Evolutionary conservation across 1,140 invertebrate genomes (phyloP), one percentile per base, ranked within the genome.

Genomic region (Aricia agestis): DNA sequence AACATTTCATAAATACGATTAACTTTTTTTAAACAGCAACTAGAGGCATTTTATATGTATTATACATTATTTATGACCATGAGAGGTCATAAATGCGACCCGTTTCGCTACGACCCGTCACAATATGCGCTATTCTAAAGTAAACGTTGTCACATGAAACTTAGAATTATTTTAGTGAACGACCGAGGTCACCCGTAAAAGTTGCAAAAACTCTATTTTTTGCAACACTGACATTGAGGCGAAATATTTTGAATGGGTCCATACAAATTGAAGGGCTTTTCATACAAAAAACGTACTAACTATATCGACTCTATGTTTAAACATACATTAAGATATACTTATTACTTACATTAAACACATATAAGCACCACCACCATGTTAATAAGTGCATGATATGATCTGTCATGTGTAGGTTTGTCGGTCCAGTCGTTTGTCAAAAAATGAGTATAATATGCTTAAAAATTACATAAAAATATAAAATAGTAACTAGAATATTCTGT

Each of bases 331-430:
- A 58, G 41, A 77, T 67, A 76, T 36, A 70, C 71, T 78, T 79
- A 81, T 78, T 36, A 70, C 71, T 78, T 79, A 81, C 78, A 74
- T 78, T 69, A 73, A 75, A 72, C 77, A 80, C 81, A 79, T 78
- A 78, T 81, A 75, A 77, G 72, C 78, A 81, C 85, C 88, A 84
- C 78, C 88, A 90, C 85, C 85, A 80, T 82, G 84, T 89, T 87
- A 89, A 82, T 84, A 78, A 87, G 85, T 85, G 68, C 77, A 74
- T 71, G 76, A 74, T 72, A 68, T 58, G n/a, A 73, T 77, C 77
- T 87, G 85, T 82, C 82, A 87, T 89, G 86, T 89, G 88, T 83
- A 89, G 74, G 82, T 88, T 86, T 78, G 84, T 82, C 78, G 86
- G 85, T 90, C 87, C 84, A 63, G 18, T 63, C 59, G 18, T 63